Percentiles rank a stretch among this genome's conserved stretches.
These are phyloP conservation scores for Ictalurus punctatus DNA, from an alignment of 2,113 vertebrate species.

Conservation along the genomic window DNA sequence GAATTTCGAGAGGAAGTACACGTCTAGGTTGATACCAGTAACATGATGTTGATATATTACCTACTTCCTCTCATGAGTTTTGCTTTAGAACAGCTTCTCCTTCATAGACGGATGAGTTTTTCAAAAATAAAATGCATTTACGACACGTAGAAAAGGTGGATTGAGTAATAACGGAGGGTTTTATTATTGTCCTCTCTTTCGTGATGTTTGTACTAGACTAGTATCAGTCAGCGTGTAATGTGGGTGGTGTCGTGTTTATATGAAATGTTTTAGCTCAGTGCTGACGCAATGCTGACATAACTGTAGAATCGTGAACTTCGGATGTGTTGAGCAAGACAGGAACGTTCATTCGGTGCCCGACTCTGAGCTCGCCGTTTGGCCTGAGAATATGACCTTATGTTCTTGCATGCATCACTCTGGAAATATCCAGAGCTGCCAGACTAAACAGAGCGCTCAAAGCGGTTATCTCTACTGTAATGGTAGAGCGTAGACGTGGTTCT, in stretches of 20 bases:
- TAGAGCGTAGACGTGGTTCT: neutral
- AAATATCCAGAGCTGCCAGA: neutral
- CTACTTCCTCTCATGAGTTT: slow-evolving; percentile 33
- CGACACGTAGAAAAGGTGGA: neutral
- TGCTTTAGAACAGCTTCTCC: slow-evolving; percentile 1
- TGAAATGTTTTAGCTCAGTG: slow-evolving; percentile 1
- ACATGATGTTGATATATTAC: neutral
- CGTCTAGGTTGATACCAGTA: slow-evolving; percentile 4
- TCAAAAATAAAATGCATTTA: neutral
- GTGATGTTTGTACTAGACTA: neutral
- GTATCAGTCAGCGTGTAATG: slow-evolving; percentile 58
- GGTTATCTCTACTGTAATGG: neutral
- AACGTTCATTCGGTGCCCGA: neutral
- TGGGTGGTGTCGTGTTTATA: slow-evolving; percentile 50
- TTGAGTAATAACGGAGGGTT: slow-evolving; percentile 38
- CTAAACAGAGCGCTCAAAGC: neutral
- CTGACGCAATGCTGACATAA: neutral
- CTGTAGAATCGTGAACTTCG: neutral
- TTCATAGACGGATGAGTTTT: neutral
- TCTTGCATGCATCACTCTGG: neutral
- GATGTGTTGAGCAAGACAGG: neutral
- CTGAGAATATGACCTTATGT: neutral
- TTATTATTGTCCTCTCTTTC: neutral
- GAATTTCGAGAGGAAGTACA: neutral
- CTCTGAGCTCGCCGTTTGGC: neutral